Base-by-base conservation (phyloP, 2,113 vertebrate species). In the Tachysurus fulvidraco region DNA sequence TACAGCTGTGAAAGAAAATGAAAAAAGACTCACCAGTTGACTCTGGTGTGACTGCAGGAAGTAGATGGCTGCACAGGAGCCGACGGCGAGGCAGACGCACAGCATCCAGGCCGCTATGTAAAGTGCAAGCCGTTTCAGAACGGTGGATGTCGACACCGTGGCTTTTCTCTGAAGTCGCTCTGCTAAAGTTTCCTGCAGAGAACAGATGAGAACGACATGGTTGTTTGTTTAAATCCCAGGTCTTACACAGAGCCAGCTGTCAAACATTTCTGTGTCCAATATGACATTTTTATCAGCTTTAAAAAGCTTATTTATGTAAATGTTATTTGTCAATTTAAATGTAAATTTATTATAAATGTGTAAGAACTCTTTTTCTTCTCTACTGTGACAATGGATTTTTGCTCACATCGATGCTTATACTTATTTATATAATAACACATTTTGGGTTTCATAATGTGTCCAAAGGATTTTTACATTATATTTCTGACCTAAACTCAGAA, bases 181-280 rank as follows among this genome's bases (percentile, higher is more conserved):
- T 14, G 95, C 92, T 74, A 99, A 91, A 57, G 90, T 94, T 93
- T 99, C 98, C 98, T 99, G 91, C 11, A 91, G 73, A 81, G 14
- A 71, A 89, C 85, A 65, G 57, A 54, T 3, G 74, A 77, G 46
- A 78, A 44, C 0, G 21, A 50, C 21, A 46, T 36, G 64, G 28
- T 2, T 16, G 14, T 69, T 14, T 16, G 65, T 16, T 73, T 41
- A 23, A 23, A 11, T 73, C 69, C 69, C 74, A 54, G 13, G 50
- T 28, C 46, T 54, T 25, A 54, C 46, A 54, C 74, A 13, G 41
- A 41, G 36, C 36, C 65, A 8, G 23, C 16, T 19, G 16, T 57
- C 4, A 57, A 57, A 13, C 21, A 6, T 59, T 19, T 21, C 19
- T 11, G 8, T 13, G 25, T 64, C 25, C 62, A 64, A 64, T n/a